Conservation (phyloP, 2,797 vertebrate genomes). For the Novumbra hubbsi region DNA sequence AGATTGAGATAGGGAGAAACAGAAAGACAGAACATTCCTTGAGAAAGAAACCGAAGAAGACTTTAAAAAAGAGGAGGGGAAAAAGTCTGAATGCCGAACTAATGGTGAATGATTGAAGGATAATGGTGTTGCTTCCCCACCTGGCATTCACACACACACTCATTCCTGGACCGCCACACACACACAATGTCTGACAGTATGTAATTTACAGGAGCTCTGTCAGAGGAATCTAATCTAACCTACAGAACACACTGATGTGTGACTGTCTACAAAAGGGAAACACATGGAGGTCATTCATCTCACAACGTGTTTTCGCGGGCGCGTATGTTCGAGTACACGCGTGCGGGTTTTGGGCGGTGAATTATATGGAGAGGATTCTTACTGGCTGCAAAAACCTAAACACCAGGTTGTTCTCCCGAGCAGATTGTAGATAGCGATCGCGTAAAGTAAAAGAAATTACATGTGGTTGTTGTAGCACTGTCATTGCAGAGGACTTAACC, state of each 20-base stretch:
- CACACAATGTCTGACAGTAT: conserved; percentile 36
- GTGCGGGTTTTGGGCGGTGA: not conserved
- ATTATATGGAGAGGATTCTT: not conserved
- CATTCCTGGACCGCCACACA: conserved; percentile 20
- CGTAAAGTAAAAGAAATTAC: not conserved
- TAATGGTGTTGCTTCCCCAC: conserved; percentile 73
- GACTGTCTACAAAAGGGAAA: conserved; percentile 82
- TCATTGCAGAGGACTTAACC: not conserved
- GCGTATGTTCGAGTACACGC: not conserved
- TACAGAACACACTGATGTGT: conserved; percentile 79
- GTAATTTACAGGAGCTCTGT: conserved; percentile 88
- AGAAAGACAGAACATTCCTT: not conserved
- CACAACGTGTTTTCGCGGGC: conserved; percentile 43
- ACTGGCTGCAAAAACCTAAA: not conserved
- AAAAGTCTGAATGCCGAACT: conserved; percentile 41
- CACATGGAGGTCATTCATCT: conserved; percentile 92
- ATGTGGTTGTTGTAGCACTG: not conserved
- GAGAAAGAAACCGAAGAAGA: not conserved
- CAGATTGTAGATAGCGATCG: not conserved
- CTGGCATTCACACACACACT: conserved; percentile 46
- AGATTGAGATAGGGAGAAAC: not conserved
- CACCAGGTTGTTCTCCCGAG: not conserved
- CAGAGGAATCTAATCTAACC: conserved; percentile 84
- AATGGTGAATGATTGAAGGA: conserved; percentile 26
- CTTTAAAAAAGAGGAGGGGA: not conserved